These are phyloP conservation scores for Oreortyx pictus DNA, from an alignment of 2,797 vertebrate species.

Conservation along the genomic window DNA sequence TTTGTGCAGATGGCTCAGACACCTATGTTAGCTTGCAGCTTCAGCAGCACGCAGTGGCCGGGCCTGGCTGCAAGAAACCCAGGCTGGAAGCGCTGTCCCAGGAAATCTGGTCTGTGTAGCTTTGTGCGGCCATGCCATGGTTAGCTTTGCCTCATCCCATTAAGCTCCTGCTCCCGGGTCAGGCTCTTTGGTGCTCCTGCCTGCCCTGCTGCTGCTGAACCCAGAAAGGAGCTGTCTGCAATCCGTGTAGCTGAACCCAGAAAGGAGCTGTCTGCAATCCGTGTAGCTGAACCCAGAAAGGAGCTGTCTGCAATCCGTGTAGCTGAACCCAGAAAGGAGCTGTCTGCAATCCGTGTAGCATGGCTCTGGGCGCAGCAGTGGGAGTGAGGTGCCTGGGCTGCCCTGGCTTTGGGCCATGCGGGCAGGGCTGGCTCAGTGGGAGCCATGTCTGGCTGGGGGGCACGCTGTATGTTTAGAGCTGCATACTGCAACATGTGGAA, in stretches of 20 bases:
- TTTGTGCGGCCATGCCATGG: fast-evolving
- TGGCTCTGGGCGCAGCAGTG: too few relatives aligned
- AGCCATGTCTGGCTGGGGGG: background rate
- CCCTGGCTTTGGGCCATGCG: too few relatives aligned
- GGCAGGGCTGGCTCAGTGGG: too few relatives aligned
- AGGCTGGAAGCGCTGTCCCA: background rate
- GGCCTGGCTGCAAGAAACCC: background rate
- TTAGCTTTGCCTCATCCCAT: background rate
- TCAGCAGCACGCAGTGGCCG: fast-evolving
- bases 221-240: too few relatives aligned
- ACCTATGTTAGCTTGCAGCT: fast-evolving
- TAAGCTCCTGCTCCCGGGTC: background rate
- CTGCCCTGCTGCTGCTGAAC: too few relatives aligned
- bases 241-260: too few relatives aligned
- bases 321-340: too few relatives aligned
- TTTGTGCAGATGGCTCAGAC: background rate
- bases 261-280: too few relatives aligned
- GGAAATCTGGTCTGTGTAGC: fast-evolving
- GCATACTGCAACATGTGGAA: conserved; percentile 46
- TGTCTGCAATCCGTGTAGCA: too few relatives aligned
- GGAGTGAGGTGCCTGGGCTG: too few relatives aligned
- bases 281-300: too few relatives aligned
- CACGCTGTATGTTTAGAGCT: conserved; percentile 38
- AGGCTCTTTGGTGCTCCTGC: background rate
- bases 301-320: too few relatives aligned